Conservation (phyloP, 2,888 invertebrate genomes). For the Drosophila demipolita region DNA sequence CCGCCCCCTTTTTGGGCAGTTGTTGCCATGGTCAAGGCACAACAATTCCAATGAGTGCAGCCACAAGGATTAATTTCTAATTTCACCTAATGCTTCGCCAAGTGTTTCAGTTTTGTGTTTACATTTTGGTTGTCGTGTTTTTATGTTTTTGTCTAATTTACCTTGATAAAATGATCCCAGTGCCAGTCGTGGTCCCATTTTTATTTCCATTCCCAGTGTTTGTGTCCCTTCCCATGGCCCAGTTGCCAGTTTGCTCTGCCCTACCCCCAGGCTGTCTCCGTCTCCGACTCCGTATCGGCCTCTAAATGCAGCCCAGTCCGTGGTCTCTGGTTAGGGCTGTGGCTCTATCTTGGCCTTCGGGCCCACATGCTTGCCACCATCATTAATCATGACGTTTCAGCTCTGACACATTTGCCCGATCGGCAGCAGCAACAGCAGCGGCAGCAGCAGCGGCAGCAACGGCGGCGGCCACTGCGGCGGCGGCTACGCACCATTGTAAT, state of each 20-base stretch:
- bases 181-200: constrained; percentile 25
- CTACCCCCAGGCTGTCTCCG: constrained; percentile 62
- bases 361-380: constrained; percentile 83
- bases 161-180: constrained; percentile 76
- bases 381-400: constrained; percentile 85
- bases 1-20: constrained; percentile 28
- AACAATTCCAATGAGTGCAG: constrained; percentile 42
- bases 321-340: constrained; percentile 30
- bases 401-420: constrained; percentile 84
- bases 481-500: constrained; percentile 72
- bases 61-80: constrained; percentile 81
- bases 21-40: constrained; percentile 57
- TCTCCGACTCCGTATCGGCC: constrained; percentile 38
- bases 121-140: constrained; percentile 62
- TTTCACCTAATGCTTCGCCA: constrained; percentile 71
- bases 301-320: constrained; percentile 48
- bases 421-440: constrained; percentile 72
- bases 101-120: constrained; percentile 45
- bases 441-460: constrained; percentile 68
- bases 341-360: constrained; percentile 60
- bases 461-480: constrained; percentile 57
- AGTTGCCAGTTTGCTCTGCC: constrained; percentile 55
- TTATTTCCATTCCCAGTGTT: constrained; percentile 31
- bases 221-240: constrained; percentile 62
- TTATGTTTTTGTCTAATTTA: constrained; percentile 75